Conservation (phyloP, 2,888 invertebrate species). For the Leucophenga montana region DNA sequence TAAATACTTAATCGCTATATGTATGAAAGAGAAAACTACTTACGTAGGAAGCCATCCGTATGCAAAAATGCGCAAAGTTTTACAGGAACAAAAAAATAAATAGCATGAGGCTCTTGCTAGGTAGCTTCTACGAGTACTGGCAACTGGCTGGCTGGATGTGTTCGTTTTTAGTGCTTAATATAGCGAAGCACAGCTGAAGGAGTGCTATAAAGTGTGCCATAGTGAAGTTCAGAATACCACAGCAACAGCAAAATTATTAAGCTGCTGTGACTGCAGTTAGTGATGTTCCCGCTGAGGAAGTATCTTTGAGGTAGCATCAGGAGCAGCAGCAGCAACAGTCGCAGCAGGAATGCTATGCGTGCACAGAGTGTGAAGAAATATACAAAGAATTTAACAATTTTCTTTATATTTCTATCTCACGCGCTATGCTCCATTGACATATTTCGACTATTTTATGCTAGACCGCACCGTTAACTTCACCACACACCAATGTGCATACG, state of each 20-base stretch:
- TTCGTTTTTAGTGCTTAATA: slow-evolving; percentile 16
- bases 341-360: background rate
- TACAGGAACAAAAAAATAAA: slow-evolving; percentile 29
- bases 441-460: background rate
- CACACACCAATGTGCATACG: too few relatives aligned
- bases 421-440: background rate
- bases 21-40: slow-evolving; percentile 23
- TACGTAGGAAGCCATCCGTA: slow-evolving; percentile 27
- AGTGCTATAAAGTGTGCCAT: too few relatives aligned
- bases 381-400: slow-evolving; percentile 14
- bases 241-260: background rate
- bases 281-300: too few relatives aligned
- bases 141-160: background rate
- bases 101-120: slow-evolving; percentile 31
- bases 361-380: slow-evolving; percentile 5
- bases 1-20: slow-evolving; percentile 37
- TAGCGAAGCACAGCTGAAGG: background rate
- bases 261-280: too few relatives aligned
- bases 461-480: too few relatives aligned
- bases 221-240: background rate
- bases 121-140: background rate
- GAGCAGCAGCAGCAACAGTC: background rate
- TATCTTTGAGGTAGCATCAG: background rate
- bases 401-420: background rate
- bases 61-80: slow-evolving; percentile 27